Evolutionary conservation across 2,113 vertebrate species (phyloP).

Genomic region (Oryzias javanicus): DNA sequence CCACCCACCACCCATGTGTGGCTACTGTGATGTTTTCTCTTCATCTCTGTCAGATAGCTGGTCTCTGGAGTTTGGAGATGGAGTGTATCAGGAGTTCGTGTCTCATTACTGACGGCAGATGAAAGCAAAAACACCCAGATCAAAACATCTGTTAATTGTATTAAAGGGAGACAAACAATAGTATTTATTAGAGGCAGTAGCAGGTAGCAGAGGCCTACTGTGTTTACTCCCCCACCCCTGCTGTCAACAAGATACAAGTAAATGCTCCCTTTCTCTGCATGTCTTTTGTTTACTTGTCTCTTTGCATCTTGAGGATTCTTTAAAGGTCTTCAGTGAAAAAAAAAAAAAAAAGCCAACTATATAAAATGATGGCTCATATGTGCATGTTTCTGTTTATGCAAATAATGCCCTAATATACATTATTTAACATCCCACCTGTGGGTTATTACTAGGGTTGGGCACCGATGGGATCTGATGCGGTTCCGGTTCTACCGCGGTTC

Average conservation of each 20-base stretch:
- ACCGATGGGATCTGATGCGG: too few relatives aligned
- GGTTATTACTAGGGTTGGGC: too few relatives aligned
- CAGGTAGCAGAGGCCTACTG: conserved; percentile 44
- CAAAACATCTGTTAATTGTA: conserved; percentile 71
- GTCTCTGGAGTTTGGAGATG: conserved; percentile 57
- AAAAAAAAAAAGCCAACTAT: accelerated
- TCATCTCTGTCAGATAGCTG: conserved; percentile 49
- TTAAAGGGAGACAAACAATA: conserved; percentile 66
- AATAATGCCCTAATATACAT: neutral
- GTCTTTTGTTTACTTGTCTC: conserved; percentile 34
- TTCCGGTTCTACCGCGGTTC: too few relatives aligned
- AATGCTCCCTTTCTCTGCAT: conserved; percentile 13
- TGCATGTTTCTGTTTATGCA: neutral
- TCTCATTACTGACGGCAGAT: conserved; percentile 64
- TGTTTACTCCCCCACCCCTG: conserved; percentile 39
- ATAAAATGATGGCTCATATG: neutral
- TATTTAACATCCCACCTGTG: neutral
- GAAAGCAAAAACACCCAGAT: conserved; percentile 60
- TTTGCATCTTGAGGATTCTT: conserved; percentile 16
- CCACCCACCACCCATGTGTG: conserved; percentile 1
- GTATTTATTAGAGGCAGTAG: conserved; percentile 57
- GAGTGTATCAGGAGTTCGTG: conserved; percentile 46
- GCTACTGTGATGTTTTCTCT: conserved; percentile 55
- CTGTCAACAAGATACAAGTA: conserved; percentile 40
- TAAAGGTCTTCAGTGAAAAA: neutral